Evolutionary conservation across 2,797 vertebrate species (phyloP), one percentile per base, ranked within the genome.

Genomic region (Cyprinella venusta): DNA sequence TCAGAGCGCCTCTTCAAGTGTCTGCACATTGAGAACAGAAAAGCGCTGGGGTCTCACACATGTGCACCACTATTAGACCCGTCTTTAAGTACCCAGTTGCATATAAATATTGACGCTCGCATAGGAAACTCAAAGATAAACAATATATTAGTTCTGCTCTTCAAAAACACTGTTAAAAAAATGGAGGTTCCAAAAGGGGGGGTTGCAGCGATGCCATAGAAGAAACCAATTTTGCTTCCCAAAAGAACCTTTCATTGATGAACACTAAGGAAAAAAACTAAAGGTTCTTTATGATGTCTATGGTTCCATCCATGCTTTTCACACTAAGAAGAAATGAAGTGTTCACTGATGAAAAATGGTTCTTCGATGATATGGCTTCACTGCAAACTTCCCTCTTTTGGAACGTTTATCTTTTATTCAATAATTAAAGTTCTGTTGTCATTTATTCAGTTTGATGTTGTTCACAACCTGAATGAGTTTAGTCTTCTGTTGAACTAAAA

Each of bases 1-100:
- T 87, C 85, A 26, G 84, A 87, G 84, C 87, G 56, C 84, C 85
- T 85, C 87, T 83, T 89, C 85, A 89, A 89, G 88, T 89, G 86
- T 87, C 84, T 84, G 75, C 74, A 89, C 88, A 89, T 88, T 86
- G 82, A 87, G 75, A 76, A 78, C 76, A 86, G 86, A 86, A 88
- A 88, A 86, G 84, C 65, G 72, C 76, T 71, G 65, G 74, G 82
- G 79, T 87, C 86, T 88, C 80, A 67, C 84, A 85, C 88, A 88
- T 87, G 75, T 77, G 75, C 87, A 76, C 26, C 81, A 75, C 85
- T 79, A 85, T 86, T 85, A 87, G 83, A 82, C 63, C 80, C 76
- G 63, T 64, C 72, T 81, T 86, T 85, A 85, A 81, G 88, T 81
- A 83, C 75, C 42, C 54, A 67, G 79, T 84, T 84, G 80, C 80